Base-by-base conservation (phyloP, 2,797 vertebrate species). In the Ptychadena robeensis region DNA sequence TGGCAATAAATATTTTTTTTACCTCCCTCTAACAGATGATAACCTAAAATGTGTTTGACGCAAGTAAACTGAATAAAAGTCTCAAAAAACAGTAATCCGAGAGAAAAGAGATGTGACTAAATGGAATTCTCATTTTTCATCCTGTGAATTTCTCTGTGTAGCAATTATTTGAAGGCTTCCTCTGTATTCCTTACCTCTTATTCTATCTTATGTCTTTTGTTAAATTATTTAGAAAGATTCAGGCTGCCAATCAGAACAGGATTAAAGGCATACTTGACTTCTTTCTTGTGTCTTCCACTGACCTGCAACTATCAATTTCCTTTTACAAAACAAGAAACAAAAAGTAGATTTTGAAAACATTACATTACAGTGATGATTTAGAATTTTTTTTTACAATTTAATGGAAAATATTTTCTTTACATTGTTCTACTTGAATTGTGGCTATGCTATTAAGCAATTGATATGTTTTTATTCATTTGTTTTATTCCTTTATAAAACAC, bases 131-230 rank as follows among this genome's bases (percentile, higher is more conserved):
- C 22, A 86, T 77, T 87, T 87, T 86, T 89, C 90, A 76, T 73
- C 71, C 69, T 70, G 71, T 37, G 18, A 72, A 71, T 74, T 72
- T 73, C n/a, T n/a, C n/a, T n/a, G n/a, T 84, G 83, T 88, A 87
- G 89, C 87, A 88, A 88, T 88, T 91, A 85, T 91, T 90, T 91
- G 92, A 91, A 93, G 91, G 82, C 34, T 82, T 87, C 22, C 44
- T 92, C 86, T 87, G 80, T 48, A 10, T 0, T 0, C 88, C 88
- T n/a, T 89, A 87, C 89, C 86, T 92, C 87, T 88, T 86, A 40
- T 81, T 92, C 94, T 93, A 88, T 93, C 88, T 92, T 93, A 88
- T 88, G 71, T 88, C 92, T 91, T 93, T 91, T 93, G 92, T 94
- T 92, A 93, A 91, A 93, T 94, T 93, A 93, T 93, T 93, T 91